Conservation (phyloP, 2,113 vertebrate species). For the Rattus rattus region DNA sequence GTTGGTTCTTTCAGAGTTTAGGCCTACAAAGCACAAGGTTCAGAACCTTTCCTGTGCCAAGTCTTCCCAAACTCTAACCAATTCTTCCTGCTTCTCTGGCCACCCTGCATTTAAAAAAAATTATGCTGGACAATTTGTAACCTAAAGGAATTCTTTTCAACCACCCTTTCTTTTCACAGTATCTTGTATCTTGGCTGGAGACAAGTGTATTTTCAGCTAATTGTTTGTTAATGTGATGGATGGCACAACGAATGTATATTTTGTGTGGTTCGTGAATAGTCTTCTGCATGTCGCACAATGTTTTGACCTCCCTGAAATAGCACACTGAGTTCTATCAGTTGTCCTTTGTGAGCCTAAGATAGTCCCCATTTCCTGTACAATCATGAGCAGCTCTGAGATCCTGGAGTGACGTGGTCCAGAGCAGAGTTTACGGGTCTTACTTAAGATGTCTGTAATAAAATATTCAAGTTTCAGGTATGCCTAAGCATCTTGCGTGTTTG, state of each 20-base stretch:
- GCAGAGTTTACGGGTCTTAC: conserved; percentile 94
- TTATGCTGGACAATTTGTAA: conserved; percentile 69
- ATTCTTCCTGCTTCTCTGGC: conserved; percentile 59
- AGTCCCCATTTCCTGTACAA: conserved; percentile 88
- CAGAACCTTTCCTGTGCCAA: conserved; percentile 80
- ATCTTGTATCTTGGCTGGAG: conserved; percentile 78
- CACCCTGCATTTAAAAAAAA: neutral
- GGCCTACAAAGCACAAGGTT: conserved; percentile 85
- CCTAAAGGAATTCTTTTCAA: conserved; percentile 61
- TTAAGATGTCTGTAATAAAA: conserved; percentile 94
- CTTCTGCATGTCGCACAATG: conserved; percentile 92
- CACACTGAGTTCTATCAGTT: conserved; percentile 99
- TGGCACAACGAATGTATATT: conserved; percentile 91
- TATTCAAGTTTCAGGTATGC: conserved; percentile 86
- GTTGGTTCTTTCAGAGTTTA: conserved; percentile 79
- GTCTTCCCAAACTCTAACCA: neutral
- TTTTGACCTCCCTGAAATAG: conserved; percentile 88
- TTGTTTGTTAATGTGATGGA: conserved; percentile 87
- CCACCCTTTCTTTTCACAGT: conserved; percentile 75
- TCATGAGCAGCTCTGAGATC: conserved; percentile 87
- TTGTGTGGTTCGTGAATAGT: conserved; percentile 89
- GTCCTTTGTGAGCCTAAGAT: conserved; percentile 85
- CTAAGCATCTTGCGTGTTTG: conserved; percentile 61
- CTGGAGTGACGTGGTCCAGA: conserved; percentile 85
- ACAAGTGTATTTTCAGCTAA: conserved; percentile 84